Evolutionary conservation across 2,888 invertebrate genomes (phyloP).

Genomic region (Serripes groenlandicus): DNA sequence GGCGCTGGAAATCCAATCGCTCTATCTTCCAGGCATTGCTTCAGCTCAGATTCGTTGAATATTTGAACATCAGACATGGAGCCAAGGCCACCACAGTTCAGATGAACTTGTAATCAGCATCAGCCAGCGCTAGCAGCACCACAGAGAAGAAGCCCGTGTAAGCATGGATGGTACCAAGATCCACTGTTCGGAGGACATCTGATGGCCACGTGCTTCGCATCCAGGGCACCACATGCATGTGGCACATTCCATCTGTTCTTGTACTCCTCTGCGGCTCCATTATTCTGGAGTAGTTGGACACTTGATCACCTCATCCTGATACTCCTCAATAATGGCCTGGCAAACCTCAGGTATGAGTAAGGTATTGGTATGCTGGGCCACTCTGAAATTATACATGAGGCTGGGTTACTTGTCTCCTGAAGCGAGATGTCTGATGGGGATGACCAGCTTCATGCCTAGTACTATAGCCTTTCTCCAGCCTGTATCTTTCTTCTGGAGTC

Average conservation of each 20-base stretch:
- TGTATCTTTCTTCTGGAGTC: slow-evolving; percentile 7
- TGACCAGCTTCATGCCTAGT: neutral
- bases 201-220: no score
- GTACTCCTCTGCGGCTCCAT: slow-evolving; percentile 1
- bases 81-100: neutral
- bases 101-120: neutral
- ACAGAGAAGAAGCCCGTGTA: no score
- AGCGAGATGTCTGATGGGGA: no score
- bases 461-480: neutral
- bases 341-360: slow-evolving; percentile 4
- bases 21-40: no score
- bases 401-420: no score
- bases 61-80: no score
- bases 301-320: neutral
- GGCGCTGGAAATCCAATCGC: neutral
- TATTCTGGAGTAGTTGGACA: neutral
- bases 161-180: neutral
- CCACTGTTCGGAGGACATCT: slow-evolving; percentile 3
- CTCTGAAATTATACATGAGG: neutral
- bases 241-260: slow-evolving; percentile 7
- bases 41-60: no score
- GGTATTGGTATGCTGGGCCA: neutral
- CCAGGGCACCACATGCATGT: neutral
- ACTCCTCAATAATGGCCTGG: neutral
- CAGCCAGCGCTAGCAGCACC: neutral